Evolutionary conservation across 2,888 invertebrate genomes (phyloP).

Genomic region (Drosophila atroscutellata): DNA sequence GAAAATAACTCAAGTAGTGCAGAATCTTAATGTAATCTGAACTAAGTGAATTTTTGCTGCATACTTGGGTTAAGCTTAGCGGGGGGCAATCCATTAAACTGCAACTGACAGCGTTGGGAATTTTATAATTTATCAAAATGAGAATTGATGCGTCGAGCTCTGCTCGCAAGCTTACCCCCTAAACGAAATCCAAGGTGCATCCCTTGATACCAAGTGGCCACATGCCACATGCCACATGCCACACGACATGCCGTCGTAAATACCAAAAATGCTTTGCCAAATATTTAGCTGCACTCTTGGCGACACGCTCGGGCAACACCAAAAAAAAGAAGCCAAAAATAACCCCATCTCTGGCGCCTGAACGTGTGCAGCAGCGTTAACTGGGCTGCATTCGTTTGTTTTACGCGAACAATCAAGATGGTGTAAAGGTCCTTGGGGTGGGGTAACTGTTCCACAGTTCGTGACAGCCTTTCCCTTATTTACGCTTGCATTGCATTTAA

Average conservation of each 20-base stretch:
- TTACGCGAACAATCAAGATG: constrained; percentile 31
- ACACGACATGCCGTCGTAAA: constrained; percentile 76
- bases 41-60: not conserved
- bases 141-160: constrained; percentile 71
- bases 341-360: not conserved
- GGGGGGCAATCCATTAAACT: constrained; percentile 54
- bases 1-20: not conserved
- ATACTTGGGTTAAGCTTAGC: constrained; percentile 24
- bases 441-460: constrained; percentile 40
- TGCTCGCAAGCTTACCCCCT: constrained; percentile 16
- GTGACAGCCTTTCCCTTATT: constrained; percentile 70
- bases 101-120: constrained; percentile 47
- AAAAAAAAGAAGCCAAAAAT: too few species aligned
- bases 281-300: constrained; percentile 77
- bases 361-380: constrained; percentile 50
- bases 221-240: constrained; percentile 73
- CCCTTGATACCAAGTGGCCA: constrained; percentile 42
- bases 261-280: constrained; percentile 76
- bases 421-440: constrained; percentile 20
- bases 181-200: constrained; percentile 40
- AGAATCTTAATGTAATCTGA: constrained; percentile 1
- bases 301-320: constrained; percentile 52
- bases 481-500: constrained; percentile 69
- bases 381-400: constrained; percentile 23
- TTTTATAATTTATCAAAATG: constrained; percentile 81